These are phyloP conservation scores for Pangasius larnaudii DNA, from an alignment of 2,797 vertebrate genomes.

Conservation along the genomic window DNA sequence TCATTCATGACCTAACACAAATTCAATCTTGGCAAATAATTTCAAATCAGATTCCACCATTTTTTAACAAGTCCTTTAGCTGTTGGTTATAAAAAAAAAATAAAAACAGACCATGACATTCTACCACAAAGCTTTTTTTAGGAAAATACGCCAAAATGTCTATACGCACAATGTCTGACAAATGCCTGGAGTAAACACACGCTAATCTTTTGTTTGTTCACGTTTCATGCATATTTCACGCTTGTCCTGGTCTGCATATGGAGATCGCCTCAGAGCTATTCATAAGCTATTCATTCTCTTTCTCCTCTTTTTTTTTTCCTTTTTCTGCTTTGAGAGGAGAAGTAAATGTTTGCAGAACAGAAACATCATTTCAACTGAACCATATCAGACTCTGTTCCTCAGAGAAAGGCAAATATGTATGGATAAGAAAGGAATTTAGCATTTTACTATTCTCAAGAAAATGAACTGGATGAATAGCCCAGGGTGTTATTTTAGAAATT, in stretches of 20 bases:
- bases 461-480: background rate
- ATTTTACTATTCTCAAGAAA: background rate
- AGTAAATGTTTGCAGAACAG: constrained; percentile 23
- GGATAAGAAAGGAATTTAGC: background rate
- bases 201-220: constrained; percentile 34
- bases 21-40: constrained; percentile 18
- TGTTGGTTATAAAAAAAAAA: too few relatives aligned
- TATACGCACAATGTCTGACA: background rate
- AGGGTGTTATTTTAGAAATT: background rate
- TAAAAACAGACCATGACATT: background rate
- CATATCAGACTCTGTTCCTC: background rate
- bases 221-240: constrained; percentile 30
- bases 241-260: constrained; percentile 66
- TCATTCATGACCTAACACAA: constrained; percentile 18
- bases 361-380: constrained; percentile 29
- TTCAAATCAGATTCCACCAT: background rate
- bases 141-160: background rate
- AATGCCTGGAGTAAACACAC: constrained; percentile 24
- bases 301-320: background rate
- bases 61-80: background rate
- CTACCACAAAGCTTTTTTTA: background rate
- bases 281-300: background rate
- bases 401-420: background rate
- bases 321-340: constrained; percentile 4
- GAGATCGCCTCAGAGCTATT: constrained; percentile 54